Conservation (phyloP, 2,888 invertebrate species). For the Eupeodes luniger region DNA sequence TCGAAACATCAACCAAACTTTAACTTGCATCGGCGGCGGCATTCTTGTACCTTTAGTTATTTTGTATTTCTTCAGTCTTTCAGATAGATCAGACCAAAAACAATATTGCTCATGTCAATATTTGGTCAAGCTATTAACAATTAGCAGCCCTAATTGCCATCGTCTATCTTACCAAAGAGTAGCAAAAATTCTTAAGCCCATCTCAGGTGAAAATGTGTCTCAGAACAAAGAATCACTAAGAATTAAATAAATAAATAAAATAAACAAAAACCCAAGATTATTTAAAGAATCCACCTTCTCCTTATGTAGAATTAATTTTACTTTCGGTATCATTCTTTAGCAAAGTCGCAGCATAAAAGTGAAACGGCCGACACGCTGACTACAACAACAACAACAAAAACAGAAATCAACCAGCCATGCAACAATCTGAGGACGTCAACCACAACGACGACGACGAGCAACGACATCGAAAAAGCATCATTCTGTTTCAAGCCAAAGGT, state of each 20-base stretch:
- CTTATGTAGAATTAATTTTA: slow-evolving; percentile 57
- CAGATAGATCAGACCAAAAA: too few species aligned
- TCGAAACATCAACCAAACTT: too few species aligned
- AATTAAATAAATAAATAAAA: not conserved
- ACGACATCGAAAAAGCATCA: not conserved
- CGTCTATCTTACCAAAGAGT: too few species aligned
- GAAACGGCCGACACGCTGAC: slow-evolving; percentile 39
- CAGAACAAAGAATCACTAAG: not conserved
- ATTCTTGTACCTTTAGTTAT: too few species aligned
- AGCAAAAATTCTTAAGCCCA: not conserved
- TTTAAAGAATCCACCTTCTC: slow-evolving; percentile 47
- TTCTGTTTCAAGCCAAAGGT: too few species aligned
- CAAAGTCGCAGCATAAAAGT: slow-evolving; percentile 58
- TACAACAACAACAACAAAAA: not conserved
- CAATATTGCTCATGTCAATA: too few species aligned
- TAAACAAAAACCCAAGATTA: not conserved
- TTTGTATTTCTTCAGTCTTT: too few species aligned
- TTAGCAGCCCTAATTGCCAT: too few species aligned
- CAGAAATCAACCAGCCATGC: slow-evolving; percentile 12
- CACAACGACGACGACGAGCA: too few species aligned
- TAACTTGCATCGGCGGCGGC: too few species aligned
- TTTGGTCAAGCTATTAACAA: too few species aligned
- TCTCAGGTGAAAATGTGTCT: not conserved
- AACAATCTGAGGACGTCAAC: slow-evolving; percentile 4
- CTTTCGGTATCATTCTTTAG: slow-evolving; percentile 57